phyloP scores from a whole-genome alignment of 1,140 invertebrate genomes.

The Sweltsa coloradensis region DNA sequence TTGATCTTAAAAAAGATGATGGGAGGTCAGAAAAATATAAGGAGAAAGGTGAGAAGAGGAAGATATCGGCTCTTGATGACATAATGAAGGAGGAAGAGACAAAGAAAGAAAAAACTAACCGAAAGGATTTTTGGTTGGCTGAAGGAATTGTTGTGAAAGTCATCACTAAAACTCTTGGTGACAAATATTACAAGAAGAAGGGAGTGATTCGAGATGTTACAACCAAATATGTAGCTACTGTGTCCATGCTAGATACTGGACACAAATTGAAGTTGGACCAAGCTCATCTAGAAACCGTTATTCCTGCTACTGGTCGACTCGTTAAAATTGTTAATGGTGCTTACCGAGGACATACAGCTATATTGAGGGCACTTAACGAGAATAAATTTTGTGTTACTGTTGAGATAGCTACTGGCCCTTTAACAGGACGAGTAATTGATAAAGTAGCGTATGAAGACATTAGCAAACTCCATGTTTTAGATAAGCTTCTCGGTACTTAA shows the following conservation, averaged over 20 bases:
- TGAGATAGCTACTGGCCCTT: slow-evolving; percentile 44
- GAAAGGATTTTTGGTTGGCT: slow-evolving; percentile 69
- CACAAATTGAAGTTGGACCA: slow-evolving; percentile 68
- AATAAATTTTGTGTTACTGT: slow-evolving; percentile 62
- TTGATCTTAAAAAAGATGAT: too few relatives aligned
- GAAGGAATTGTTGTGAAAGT: slow-evolving; percentile 84
- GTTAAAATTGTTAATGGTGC: slow-evolving; percentile 79
- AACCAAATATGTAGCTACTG: slow-evolving; percentile 62
- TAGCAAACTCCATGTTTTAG: slow-evolving; percentile 34
- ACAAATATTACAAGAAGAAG: slow-evolving; percentile 84
- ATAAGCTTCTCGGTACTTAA: not conserved
- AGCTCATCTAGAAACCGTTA: slow-evolving; percentile 91
- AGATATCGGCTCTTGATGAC: slow-evolving; percentile 63
- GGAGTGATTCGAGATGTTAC: slow-evolving; percentile 56
- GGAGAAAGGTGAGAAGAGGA: slow-evolving; percentile 33
- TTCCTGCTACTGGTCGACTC: slow-evolving; percentile 69
- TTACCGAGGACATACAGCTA: slow-evolving; percentile 58
- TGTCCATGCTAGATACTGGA: slow-evolving; percentile 62
- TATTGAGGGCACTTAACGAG: slow-evolving; percentile 56
- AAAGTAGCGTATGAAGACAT: slow-evolving; percentile 63
- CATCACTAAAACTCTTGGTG: slow-evolving; percentile 75
- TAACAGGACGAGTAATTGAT: slow-evolving; percentile 48
- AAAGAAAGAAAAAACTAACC: slow-evolving; percentile 51
- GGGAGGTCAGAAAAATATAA: too few relatives aligned
- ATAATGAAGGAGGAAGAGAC: slow-evolving; percentile 68